A percentile compares a stretch with the other conserved stretches of the same genome.
These are phyloP conservation scores for Saccostrea glomerata DNA, from an alignment of 1,140 invertebrate genomes.

Conservation along the genomic window DNA sequence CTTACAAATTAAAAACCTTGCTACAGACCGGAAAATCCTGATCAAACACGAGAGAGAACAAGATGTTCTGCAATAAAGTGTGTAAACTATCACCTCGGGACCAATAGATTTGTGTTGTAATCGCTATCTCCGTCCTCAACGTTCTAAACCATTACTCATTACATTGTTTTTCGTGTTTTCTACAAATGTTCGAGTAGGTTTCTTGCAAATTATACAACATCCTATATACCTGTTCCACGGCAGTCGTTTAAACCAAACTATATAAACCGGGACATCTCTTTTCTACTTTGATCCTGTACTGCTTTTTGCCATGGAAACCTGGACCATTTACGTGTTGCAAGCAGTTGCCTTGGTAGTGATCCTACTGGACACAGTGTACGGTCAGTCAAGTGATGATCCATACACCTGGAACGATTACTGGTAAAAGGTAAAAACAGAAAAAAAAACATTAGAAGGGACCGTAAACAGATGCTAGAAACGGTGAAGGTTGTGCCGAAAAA, in stretches of 20 bases:
- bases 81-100: background rate
- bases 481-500: background rate
- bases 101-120: background rate
- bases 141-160: slow-evolving; percentile 1
- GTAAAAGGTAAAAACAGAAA: slow-evolving; percentile 1
- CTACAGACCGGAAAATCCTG: slow-evolving; percentile 1
- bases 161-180: background rate
- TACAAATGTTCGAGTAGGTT: background rate
- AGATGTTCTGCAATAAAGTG: slow-evolving; percentile 5
- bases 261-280: background rate
- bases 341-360: background rate
- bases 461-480: background rate
- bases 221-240: background rate
- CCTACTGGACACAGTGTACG: background rate
- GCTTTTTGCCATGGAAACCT: slow-evolving; percentile 14
- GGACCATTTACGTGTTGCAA: background rate
- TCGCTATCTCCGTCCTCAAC: background rate
- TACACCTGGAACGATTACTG: background rate
- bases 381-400: background rate
- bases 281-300: background rate
- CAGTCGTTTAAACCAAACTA: background rate
- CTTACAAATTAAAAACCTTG: background rate
- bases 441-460: no score
- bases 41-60: background rate
- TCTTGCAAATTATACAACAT: background rate